Base-by-base conservation (phyloP, 2,113 vertebrate genomes). In the Neogale vison region DNA sequence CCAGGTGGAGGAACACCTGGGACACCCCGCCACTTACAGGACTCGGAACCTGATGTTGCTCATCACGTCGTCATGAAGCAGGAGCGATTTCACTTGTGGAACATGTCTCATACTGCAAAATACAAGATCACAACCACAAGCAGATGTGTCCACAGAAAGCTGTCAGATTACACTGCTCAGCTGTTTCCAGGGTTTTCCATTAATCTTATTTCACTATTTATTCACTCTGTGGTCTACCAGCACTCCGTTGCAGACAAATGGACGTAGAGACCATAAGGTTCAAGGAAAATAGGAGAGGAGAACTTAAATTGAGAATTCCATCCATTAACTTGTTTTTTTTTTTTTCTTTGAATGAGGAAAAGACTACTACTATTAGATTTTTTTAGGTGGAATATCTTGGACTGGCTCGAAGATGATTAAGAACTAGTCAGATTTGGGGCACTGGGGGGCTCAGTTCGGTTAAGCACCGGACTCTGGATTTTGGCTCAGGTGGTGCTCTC, bases 261-360 rank as follows among this genome's bases (percentile, higher is more conserved):
- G 67, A 79, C 1, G 0, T 52, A n/a, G 72, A 79, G n/a, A 39
- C 65, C 31, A 39, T 6, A 1, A n/a, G 45, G 45, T 82, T 34
- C 42, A 45, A 90, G 88, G 47, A 92, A 88, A 80, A 39, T n/a
- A 42, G 4, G 82, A 85, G 26, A 77, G 29, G 39, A 65, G 55
- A 84, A 59, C 42, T 91, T 74, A 13, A 20, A 39, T 61, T 31
- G 50, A 88, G 61, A 96, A 88, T 88, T 67, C 57, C 13, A 8
- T 52, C 92, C 45, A 6, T 90, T 92, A 47, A 55, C 71, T 69
- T 52, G 0, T 15, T 92, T 91, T 34, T 50, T 50, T 45, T 50
- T 50, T 23, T 7, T 34, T 82, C n/a, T 52, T 39, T 72, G 65
- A 24, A 63, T 59, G 71, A 39, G 74, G 11, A 72, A 42, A 74